Evolutionary conservation across 2,113 vertebrate species (phyloP).

Genomic region (Paracanthobrama guichenoti): DNA sequence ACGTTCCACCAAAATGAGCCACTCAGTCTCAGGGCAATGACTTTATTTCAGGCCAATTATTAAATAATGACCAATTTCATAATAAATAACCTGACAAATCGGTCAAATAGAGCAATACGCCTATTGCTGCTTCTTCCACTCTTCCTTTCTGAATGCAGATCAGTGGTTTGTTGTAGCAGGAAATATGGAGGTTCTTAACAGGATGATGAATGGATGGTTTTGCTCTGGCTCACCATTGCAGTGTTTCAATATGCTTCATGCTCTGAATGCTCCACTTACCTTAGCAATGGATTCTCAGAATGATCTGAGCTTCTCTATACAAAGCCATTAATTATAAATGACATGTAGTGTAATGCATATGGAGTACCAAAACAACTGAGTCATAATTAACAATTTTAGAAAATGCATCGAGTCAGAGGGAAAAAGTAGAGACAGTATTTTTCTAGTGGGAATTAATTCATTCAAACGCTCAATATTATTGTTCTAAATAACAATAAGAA

Average conservation of each 20-base stretch:
- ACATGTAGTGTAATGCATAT: slow-evolving; percentile 62
- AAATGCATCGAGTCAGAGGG: background rate
- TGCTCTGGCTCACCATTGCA: slow-evolving; percentile 65
- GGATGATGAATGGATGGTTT: slow-evolving; percentile 72
- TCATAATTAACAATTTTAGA: slow-evolving; percentile 67
- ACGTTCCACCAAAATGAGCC: slow-evolving; percentile 49
- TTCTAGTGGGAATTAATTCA: background rate
- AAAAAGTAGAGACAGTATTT: background rate
- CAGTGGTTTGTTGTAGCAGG: slow-evolving; percentile 60
- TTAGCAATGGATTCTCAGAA: slow-evolving; percentile 54
- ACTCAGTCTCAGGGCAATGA: slow-evolving; percentile 66
- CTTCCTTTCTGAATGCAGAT: slow-evolving; percentile 5
- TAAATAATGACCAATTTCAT: slow-evolving; percentile 69
- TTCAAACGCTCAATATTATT: background rate
- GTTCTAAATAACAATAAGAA: background rate
- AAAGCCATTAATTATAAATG: slow-evolving; percentile 72
- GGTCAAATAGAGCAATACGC: slow-evolving; percentile 51
- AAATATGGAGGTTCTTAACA: slow-evolving; percentile 63
- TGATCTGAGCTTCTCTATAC: slow-evolving; percentile 72
- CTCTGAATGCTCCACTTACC: slow-evolving; percentile 60
- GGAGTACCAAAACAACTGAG: slow-evolving; percentile 60
- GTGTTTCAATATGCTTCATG: slow-evolving; percentile 70
- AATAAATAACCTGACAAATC: slow-evolving; percentile 61
- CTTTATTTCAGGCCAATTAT: slow-evolving; percentile 72
- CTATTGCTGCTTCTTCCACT: background rate